Base-by-base conservation (phyloP, 2,797 vertebrate species). In the Allobates femoralis region DNA sequence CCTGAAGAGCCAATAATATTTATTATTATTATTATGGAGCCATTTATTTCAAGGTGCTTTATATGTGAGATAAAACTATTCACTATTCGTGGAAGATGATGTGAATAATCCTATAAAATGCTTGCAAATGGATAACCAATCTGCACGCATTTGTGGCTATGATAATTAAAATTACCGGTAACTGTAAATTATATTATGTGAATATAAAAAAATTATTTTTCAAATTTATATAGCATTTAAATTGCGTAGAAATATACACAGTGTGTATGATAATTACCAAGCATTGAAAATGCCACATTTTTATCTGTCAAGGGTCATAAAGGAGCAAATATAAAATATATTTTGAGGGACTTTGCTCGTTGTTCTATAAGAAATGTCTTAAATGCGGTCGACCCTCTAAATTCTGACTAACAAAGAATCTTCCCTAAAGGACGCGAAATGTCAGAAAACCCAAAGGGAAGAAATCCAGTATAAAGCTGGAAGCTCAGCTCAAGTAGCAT, bases 401-500 rank as follows among this genome's bases (percentile, higher is more conserved):
- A 74, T 74, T 74, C 23, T 79, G 2, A 62, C 32, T 62, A 23
- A 46, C 23, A 28, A 64, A 23, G 51, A 41, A 23, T 26, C 77
- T 41, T 79, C 26, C 55, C 34, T 53, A 16, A 10, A 64, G 34
- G 8, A 19, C 64, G 23, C 5, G n/a, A 46, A 37, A 79, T 62
- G 34, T 18, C 23, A 60, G 56, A 37, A 46, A 28, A 80, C 58
- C 58, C 26, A 64, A 80, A 80, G 34, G 56, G 60, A 41, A 64
- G 37, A 46, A 23, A 19, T 46, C 41, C 41, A 46, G 41, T 26
- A 37, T 28, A 64, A 80, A 15, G 16, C 78, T 28, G 5, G 21
- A 46, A 4, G 37, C 58, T 19, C 34, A 8, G 6, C 58, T 64
- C 10, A 80, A 62, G 58, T 80, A 64, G 16, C 14, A 28, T 64